These are phyloP conservation scores for Synergus umbraculus DNA, from an alignment of 2,888 invertebrate species.

Conservation along the genomic window DNA sequence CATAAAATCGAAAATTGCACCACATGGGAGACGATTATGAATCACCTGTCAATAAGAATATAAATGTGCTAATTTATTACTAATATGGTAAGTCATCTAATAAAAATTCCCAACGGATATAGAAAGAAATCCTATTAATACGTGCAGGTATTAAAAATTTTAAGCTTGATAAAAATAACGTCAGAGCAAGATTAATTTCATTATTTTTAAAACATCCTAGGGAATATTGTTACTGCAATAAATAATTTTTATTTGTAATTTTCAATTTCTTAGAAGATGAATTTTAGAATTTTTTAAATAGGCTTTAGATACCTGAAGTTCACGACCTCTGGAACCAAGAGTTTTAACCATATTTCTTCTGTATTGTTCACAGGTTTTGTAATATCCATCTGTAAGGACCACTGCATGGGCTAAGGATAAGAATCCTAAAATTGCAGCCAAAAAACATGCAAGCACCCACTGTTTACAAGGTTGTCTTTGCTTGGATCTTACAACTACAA, in stretches of 20 bases:
- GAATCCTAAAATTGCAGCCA: conserved; percentile 82
- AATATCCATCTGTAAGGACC: conserved; percentile 86
- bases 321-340: conserved; percentile 66
- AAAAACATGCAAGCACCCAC: conserved; percentile 84
- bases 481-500: conserved; percentile 65
- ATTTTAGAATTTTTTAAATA: not conserved
- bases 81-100: not conserved
- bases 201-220: no score
- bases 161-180: no score
- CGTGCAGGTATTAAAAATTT: no score
- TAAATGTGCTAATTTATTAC: not conserved
- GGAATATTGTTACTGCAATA: no score
- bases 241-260: not conserved
- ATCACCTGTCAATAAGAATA: conserved; percentile 73
- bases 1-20: conserved; percentile 89
- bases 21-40: conserved; percentile 84
- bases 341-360: conserved; percentile 82
- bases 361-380: conserved; percentile 87
- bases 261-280: not conserved
- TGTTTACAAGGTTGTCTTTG: conserved; percentile 66
- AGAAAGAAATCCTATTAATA: no score
- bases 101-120: not conserved
- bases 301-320: conserved; percentile 59
- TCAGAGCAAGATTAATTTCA: no score
- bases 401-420: conserved; percentile 85